Base-by-base conservation (phyloP, 2,113 vertebrate genomes). In the Cynopterus brachyotis region DNA sequence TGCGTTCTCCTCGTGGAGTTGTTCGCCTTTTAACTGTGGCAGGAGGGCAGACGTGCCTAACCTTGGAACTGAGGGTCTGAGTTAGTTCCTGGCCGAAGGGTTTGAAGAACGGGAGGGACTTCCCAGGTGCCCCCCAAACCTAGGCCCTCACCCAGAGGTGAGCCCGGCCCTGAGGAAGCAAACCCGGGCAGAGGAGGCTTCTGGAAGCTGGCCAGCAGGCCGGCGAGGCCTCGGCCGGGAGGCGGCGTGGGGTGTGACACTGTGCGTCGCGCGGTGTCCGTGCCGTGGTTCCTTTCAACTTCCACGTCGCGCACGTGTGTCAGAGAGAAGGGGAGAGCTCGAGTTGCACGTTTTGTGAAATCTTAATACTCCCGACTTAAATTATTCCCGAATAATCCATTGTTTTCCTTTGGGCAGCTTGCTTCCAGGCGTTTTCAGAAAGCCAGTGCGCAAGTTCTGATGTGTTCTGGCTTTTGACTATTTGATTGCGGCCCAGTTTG, bases 401-500 rank as follows among this genome's bases (percentile, higher is more conserved):
- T 87, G 17, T 70, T 93, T 91, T 28, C 35, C 53, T 72, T 26
- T 19, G n/a, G 57, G 50, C 26, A 70, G 19, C 55, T 83, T 84
- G 42, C n/a, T 84, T 73, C 53, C 22, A 66, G 47, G 28, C n/a
- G 53, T 75, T 82, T 93, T 72, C 67, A 69, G 64, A 85, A 85
- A 95, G 42, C 62, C 89, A 78, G 87, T 6, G 24, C 20, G 11
- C 84, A 50, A 81, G 30, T 66, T 45, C 76, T 53, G 32, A 79
- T 40, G 6, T 69, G 26, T 28, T 81, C 45, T 47, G 75, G 85
- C 30, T 59, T 93, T 89, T 83, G 67, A 81, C 97, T 81, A 50
- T 89, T 91, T 81, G 73, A 83, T 50, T 82, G 47, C 93, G 62
- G 67, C 32, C 57, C 32, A 32, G 53, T 85, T 79, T 40, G 59